A percentile compares a stretch with the other conserved stretches of the same genome.
These are phyloP conservation scores for Empidonax traillii DNA, from an alignment of 2,113 vertebrate species.

Conservation along the genomic window DNA sequence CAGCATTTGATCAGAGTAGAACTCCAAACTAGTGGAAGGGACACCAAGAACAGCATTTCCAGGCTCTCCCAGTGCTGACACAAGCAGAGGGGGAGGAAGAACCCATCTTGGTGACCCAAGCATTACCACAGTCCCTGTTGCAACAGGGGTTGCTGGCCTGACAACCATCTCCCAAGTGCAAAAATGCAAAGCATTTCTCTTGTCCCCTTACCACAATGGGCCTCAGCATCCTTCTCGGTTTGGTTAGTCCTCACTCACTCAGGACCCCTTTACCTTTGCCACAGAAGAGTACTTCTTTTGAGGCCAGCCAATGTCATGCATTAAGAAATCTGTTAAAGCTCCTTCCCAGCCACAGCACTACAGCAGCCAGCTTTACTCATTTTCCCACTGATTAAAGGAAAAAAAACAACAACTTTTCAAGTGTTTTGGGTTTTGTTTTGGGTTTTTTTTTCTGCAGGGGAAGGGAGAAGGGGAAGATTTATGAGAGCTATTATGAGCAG, in stretches of 20 bases:
- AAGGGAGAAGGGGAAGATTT: neutral
- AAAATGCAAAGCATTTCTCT: neutral
- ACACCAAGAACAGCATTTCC: fast-evolving
- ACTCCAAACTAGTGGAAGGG: neutral
- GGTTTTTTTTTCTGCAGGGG: neutral
- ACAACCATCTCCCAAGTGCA: neutral
- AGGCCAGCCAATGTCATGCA: neutral
- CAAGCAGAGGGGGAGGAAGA: neutral
- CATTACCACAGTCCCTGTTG: no score
- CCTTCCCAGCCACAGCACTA: neutral
- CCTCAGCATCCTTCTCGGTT: neutral
- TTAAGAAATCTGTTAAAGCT: neutral
- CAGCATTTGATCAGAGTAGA: neutral
- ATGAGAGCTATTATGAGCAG: neutral
- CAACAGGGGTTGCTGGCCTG: neutral
- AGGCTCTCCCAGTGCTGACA: neutral
- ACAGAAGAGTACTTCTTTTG: neutral
- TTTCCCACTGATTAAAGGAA: neutral
- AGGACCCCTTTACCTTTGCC: neutral
- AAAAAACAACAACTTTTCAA: neutral
- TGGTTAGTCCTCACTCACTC: neutral
- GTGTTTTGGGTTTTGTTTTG: no score
- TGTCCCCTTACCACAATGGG: neutral
- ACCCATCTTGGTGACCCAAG: fast-evolving
- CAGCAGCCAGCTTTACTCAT: neutral